A percentile compares a stretch with the other conserved stretches of the same genome.
Conservation (phyloP, 2,113 vertebrate species). For the Oophaga pumilio region DNA sequence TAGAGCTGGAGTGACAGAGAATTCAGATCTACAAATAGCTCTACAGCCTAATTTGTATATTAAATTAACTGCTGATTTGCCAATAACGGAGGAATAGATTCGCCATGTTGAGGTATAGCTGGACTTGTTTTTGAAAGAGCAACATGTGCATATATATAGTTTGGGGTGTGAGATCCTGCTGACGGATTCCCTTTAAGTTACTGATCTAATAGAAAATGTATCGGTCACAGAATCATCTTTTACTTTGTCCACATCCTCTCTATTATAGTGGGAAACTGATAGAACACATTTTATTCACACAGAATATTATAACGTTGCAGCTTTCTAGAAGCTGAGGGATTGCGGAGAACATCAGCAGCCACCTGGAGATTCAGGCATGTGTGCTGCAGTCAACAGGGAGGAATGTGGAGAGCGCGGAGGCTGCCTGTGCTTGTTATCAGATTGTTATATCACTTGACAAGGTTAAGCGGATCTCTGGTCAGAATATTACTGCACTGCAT, state of each 20-base stretch:
- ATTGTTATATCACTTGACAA: conserved; percentile 53
- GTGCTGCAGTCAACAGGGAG: conserved; percentile 48
- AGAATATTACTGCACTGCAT: conserved; percentile 20
- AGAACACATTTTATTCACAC: neutral
- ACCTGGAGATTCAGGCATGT: conserved; percentile 55
- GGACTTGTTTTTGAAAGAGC: too few relatives aligned
- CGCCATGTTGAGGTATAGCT: too few relatives aligned
- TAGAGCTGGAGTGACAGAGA: too few relatives aligned
- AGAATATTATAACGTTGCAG: conserved; percentile 8
- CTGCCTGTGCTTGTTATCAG: conserved; percentile 58
- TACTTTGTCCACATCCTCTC: neutral
- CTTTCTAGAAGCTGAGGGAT: conserved; percentile 23
- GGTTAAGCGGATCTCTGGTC: conserved; percentile 48
- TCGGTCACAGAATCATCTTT: neutral
- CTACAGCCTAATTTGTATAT: too few relatives aligned
- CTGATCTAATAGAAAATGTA: neutral
- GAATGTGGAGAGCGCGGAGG: conserved; percentile 53
- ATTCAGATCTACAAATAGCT: too few relatives aligned
- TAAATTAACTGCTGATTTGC: too few relatives aligned
- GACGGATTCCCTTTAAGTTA: too few relatives aligned
- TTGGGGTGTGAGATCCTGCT: too few relatives aligned
- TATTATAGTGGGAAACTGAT: neutral
- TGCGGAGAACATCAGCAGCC: conserved; percentile 30
- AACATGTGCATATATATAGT: too few relatives aligned
- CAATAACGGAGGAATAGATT: too few relatives aligned